Percentiles rank a stretch among this genome's conserved stretches.
Evolutionary conservation across 2,113 vertebrate species (phyloP).

Genomic region (Laticauda laticaudata): DNA sequence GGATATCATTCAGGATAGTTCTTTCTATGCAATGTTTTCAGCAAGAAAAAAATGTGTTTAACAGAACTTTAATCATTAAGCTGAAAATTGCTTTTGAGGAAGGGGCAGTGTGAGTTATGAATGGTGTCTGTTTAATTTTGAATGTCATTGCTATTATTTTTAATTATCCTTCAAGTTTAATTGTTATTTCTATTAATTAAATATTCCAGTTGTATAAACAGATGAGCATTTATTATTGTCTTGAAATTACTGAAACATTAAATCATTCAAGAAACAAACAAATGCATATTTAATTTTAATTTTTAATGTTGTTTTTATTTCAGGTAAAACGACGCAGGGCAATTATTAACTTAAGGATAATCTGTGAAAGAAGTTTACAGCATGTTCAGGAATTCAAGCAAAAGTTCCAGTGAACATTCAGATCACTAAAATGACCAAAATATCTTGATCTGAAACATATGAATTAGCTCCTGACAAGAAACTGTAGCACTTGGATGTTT

Average conservation of each 20-base stretch:
- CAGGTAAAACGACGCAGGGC: slow-evolving; percentile 31
- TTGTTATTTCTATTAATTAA: not conserved
- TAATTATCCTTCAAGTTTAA: not conserved
- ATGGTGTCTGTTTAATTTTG: not conserved
- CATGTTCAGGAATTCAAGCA: accelerated
- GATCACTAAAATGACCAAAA: slow-evolving; percentile 16
- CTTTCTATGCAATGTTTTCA: no score
- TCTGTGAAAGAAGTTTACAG: slow-evolving; percentile 9
- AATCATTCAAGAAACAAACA: not conserved
- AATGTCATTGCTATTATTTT: not conserved
- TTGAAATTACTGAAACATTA: not conserved
- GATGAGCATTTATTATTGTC: not conserved
- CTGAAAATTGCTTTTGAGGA: not conserved
- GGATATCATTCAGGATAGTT: no score
- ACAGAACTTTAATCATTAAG: not conserved
- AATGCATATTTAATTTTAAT: slow-evolving; percentile 16
- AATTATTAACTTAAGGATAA: slow-evolving; percentile 10
- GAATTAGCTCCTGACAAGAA: slow-evolving; percentile 5
- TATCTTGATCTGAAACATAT: not conserved
- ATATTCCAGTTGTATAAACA: not conserved
- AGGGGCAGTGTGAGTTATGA: not conserved
- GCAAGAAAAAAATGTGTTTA: not conserved
- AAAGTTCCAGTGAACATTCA: not conserved
- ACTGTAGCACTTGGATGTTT: not conserved
- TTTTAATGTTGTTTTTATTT: slow-evolving; percentile 41